Conservation (phyloP, 1,140 invertebrate genomes). For the Lordiphosa collinella region DNA sequence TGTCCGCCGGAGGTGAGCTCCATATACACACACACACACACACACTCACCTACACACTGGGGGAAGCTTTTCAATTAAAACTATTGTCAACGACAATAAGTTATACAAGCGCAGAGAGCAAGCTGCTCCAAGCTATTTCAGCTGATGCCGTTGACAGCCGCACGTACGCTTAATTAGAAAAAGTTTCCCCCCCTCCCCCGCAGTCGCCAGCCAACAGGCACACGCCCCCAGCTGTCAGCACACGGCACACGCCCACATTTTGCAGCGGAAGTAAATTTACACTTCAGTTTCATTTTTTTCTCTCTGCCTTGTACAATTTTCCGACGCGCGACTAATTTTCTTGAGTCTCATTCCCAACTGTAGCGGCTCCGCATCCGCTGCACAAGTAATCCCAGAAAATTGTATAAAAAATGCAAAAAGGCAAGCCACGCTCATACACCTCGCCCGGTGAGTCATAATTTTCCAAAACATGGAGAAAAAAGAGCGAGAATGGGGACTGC, state of each 20-base stretch:
- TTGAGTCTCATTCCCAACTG: conserved; percentile 30
- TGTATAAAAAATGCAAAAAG: conserved; percentile 52
- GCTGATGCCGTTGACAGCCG: conserved; percentile 64
- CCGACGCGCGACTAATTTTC: conserved; percentile 72
- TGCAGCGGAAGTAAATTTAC: conserved; percentile 71
- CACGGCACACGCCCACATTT: conserved; percentile 44
- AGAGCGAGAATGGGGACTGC: conserved; percentile 14
- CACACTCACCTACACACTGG: background rate
- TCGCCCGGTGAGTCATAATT: conserved; percentile 34
- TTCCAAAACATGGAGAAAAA: conserved; percentile 42
- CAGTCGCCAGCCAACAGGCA: background rate
- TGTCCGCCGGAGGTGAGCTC: conserved; percentile 56
- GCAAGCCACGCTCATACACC: conserved; percentile 3
- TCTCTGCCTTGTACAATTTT: conserved; percentile 62
- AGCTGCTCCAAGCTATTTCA: conserved; percentile 22
- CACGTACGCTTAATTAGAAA: conserved; percentile 78
- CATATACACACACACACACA: background rate
- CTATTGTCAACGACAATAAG: conserved; percentile 75
- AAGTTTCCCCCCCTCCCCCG: conserved; percentile 35
- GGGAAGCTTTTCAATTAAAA: conserved; percentile 67
- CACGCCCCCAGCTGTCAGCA: conserved; percentile 42
- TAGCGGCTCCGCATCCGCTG: conserved; percentile 2
- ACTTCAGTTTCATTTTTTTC: conserved; percentile 45
- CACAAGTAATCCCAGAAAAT: conserved; percentile 52
- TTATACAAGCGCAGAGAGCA: conserved; percentile 52